These are phyloP conservation scores for Ailuropoda melanoleuca DNA, from an alignment of 2,113 vertebrate genomes.

Conservation along the genomic window DNA sequence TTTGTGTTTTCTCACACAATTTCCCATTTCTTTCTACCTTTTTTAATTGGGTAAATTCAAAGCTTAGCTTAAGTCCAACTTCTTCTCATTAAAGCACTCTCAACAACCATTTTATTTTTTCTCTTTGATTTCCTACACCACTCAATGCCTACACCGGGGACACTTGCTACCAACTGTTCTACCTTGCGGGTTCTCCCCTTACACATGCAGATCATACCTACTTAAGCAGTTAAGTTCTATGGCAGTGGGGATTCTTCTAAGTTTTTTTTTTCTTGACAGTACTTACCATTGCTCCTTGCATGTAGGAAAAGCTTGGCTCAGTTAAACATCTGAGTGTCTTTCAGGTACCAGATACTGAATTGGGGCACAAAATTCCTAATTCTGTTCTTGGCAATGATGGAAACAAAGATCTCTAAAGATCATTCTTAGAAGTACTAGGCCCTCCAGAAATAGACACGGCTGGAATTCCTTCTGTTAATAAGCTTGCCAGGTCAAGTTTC, in stretches of 20 bases:
- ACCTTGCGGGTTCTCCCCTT: neutral
- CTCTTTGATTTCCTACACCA: neutral
- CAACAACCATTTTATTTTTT: neutral
- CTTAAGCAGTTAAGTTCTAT: neutral
- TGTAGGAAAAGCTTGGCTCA: neutral
- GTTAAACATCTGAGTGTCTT: neutral
- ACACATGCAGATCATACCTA: neutral
- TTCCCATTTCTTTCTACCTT: neutral
- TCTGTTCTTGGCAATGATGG: neutral
- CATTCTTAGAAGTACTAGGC: neutral
- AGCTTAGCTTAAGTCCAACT: neutral
- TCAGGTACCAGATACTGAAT: neutral
- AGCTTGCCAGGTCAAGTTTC: neutral
- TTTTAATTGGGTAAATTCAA: neutral
- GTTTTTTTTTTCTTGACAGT: constrained; percentile 4
- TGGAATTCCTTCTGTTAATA: neutral
- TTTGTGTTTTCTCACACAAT: neutral
- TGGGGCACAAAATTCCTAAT: neutral
- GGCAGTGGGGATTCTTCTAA: neutral
- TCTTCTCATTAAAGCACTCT: neutral
- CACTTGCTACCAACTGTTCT: neutral
- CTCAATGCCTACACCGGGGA: neutral
- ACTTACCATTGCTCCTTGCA: neutral
- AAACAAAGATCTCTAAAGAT: constrained; percentile 37
- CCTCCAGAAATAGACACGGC: neutral